Conservation (phyloP, 2,113 vertebrate genomes). For the Charina bottae region DNA sequence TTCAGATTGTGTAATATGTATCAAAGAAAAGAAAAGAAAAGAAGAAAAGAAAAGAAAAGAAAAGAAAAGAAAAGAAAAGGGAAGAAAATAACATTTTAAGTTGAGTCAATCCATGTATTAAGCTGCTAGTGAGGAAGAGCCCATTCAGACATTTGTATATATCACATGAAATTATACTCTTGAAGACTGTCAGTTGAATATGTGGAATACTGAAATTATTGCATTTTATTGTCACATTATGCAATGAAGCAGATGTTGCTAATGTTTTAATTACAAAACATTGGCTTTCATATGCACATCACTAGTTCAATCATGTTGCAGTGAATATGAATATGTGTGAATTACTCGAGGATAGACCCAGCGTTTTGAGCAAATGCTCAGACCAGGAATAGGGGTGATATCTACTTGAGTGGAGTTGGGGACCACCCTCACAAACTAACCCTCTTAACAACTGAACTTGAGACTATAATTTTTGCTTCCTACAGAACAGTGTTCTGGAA, state of each 20-base stretch:
- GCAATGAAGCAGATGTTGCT: neutral
- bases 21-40: neutral
- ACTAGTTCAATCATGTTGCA: neutral
- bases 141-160: neutral
- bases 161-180: neutral
- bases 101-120: neutral
- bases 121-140: neutral
- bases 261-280: neutral
- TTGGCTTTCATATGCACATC: neutral
- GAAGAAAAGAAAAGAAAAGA: neutral
- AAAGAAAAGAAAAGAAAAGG: neutral
- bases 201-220: neutral
- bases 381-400: no score
- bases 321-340: neutral
- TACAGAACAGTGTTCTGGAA: no score
- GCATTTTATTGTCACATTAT: neutral
- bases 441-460: no score
- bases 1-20: neutral
- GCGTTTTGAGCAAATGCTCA: no score
- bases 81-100: neutral
- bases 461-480: no score
- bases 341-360: neutral
- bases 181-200: neutral
- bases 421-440: no score
- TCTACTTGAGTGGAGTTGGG: no score